Percentiles rank a stretch among this genome's conserved stretches.
phyloP scores from a whole-genome alignment of 2,888 invertebrate genomes.

The Spatulosminthurus flaviceps region DNA sequence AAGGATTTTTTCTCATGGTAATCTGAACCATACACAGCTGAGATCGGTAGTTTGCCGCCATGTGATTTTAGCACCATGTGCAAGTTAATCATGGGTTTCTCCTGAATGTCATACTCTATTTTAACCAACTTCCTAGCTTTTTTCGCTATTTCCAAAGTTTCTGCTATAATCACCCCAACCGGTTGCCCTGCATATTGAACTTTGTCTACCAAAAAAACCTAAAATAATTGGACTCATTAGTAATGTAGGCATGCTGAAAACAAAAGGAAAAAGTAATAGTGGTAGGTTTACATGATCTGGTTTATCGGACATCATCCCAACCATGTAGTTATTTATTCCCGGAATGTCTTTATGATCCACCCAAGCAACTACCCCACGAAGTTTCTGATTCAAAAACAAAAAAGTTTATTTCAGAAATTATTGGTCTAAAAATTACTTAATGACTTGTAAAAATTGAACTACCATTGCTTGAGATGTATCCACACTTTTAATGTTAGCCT shows the following conservation, averaged over 20 bases:
- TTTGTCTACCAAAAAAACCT: constrained; percentile 65
- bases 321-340: constrained; percentile 71
- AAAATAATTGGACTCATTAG: background rate
- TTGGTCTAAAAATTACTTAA: constrained; percentile 36
- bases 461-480: background rate
- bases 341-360: constrained; percentile 76
- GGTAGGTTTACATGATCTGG: constrained; percentile 29
- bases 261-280: background rate
- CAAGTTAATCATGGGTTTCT: constrained; percentile 65
- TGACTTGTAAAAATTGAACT: constrained; percentile 1
- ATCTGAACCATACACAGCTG: background rate
- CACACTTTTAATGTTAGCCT: constrained; percentile 10
- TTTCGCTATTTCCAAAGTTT: constrained; percentile 63
- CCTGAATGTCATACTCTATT: constrained; percentile 65
- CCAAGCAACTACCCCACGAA: constrained; percentile 75
- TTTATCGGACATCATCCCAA: background rate
- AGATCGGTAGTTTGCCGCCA: background rate
- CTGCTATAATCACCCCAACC: constrained; percentile 66
- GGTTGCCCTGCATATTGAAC: constrained; percentile 66
- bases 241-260: background rate
- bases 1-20: background rate
- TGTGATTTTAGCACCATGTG: constrained; percentile 9
- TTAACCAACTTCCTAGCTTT: constrained; percentile 65
- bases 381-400: constrained; percentile 70
- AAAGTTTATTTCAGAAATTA: no score